phyloP scores from a whole-genome alignment of 2,113 vertebrate genomes.

The Rhinopomastus cyanomelas region DNA sequence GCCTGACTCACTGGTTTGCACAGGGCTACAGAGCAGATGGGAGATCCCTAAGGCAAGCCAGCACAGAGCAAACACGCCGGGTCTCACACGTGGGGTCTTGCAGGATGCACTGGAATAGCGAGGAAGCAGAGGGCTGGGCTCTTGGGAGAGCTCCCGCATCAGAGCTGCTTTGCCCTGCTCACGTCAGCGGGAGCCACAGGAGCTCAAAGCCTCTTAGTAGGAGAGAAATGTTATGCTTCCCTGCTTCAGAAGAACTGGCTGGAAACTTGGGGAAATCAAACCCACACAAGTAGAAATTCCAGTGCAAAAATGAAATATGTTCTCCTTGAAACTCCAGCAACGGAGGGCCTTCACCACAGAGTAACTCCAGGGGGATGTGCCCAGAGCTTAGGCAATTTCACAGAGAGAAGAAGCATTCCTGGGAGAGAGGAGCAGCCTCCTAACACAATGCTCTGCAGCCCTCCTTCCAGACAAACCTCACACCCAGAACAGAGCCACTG shows the following conservation, averaged over 20 bases:
- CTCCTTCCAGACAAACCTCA: too few species aligned
- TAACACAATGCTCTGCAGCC: background rate
- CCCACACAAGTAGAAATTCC: background rate
- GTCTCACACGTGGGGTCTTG: background rate
- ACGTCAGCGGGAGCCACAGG: background rate
- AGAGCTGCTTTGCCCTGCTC: background rate
- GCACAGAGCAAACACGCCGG: fast-evolving
- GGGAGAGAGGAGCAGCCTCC: background rate
- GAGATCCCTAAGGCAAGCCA: background rate
- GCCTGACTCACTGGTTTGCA: background rate
- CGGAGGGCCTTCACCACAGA: background rate
- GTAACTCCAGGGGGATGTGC: background rate
- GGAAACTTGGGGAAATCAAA: background rate
- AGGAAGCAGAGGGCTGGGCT: background rate
- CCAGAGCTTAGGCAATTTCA: background rate
- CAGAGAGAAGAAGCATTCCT: background rate
- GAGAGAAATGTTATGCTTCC: background rate
- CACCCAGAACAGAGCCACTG: too few species aligned
- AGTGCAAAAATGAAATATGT: background rate
- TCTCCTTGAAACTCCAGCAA: background rate
- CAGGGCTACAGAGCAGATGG: background rate
- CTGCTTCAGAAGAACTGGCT: background rate
- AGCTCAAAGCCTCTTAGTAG: background rate
- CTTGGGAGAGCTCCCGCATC: background rate
- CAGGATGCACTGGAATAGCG: background rate